Evolutionary conservation across 2,888 invertebrate species (phyloP), one percentile per base, ranked within the genome.

Genomic region (Scelioninae gen. 1): DNA sequence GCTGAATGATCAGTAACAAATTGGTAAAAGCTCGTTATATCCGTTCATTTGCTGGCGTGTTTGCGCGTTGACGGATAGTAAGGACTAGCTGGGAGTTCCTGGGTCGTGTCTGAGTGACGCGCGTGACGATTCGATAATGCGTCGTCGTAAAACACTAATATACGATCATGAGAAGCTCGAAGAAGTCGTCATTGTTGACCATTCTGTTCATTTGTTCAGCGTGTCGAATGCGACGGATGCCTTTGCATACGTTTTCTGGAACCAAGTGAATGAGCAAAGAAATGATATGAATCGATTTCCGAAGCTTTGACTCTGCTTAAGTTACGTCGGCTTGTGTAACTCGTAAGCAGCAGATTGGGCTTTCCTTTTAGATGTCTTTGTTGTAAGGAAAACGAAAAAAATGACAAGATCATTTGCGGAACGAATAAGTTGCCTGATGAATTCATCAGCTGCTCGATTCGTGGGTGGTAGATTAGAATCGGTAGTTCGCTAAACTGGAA

Each of bases 191-290:
- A 87, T 85, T 87, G 86, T 86, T 71, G 74, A 69, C 76, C 84
- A 87, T 88, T 88, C 86, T 87, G 82, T 76, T 51, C 65, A 76
- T 85, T 85, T 83, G 82, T 84, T 85, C 84, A 69, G 85, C 88
- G 88, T 84, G 83, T 84, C 88, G 86, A 88, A 88, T 88, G 85
- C 85, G 79, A 34, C 77, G 80, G 82, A 82, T 84, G 82, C 58
- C 83, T 83, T 83, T 80, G 83, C 83, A 83, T 83, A 72, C 68
- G 76, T 43, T 83, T 80, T 83, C 72, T 80, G 76, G 79, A 83
- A 80, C 55, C 58, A 23, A 68, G 31, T 69, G 74, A 80, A 80
- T 69, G 58, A 68, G 56, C 34, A n/a, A 47, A 6, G 74, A 74
- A 77, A 79, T 56, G 69, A 76, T 79, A 55, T 76, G 43, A 83